These are phyloP conservation scores for Hycleus cichorii DNA, from an alignment of 1,140 invertebrate genomes.

Conservation along the genomic window DNA sequence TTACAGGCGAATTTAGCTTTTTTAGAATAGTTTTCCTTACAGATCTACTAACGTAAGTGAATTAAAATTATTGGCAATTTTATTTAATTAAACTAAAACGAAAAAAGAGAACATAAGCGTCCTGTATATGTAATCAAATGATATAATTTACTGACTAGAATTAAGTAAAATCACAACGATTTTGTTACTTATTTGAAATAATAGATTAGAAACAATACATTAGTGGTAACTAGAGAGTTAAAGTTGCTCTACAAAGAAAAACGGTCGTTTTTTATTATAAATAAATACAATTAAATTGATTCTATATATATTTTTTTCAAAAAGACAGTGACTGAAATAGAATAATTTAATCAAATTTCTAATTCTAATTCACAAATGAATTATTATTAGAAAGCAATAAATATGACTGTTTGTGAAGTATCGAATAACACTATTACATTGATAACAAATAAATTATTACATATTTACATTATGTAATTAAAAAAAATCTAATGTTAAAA, in stretches of 20 bases:
- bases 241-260: background rate
- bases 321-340: background rate
- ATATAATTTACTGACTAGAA: slow-evolving; percentile 24
- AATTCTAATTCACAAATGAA: background rate
- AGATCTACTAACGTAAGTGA: too few species aligned
- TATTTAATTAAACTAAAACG: slow-evolving; percentile 6
- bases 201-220: too few species aligned
- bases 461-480: too few species aligned
- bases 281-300: background rate
- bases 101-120: background rate
- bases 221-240: slow-evolving; percentile 6
- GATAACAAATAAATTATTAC: too few species aligned
- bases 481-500: too few species aligned
- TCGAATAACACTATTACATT: too few species aligned
- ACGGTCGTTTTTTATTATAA: background rate
- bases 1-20: slow-evolving; percentile 19
- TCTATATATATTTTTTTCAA: slow-evolving; percentile 4
- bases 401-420: too few species aligned
- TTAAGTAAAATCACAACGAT: slow-evolving; percentile 26
- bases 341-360: background rate
- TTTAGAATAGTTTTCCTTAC: background rate
- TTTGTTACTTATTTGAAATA: background rate
- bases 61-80: background rate
- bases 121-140: too few species aligned
- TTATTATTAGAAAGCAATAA: background rate